Conservation (phyloP, 1,140 invertebrate genomes). For the Zaprionus lachaisei region DNA sequence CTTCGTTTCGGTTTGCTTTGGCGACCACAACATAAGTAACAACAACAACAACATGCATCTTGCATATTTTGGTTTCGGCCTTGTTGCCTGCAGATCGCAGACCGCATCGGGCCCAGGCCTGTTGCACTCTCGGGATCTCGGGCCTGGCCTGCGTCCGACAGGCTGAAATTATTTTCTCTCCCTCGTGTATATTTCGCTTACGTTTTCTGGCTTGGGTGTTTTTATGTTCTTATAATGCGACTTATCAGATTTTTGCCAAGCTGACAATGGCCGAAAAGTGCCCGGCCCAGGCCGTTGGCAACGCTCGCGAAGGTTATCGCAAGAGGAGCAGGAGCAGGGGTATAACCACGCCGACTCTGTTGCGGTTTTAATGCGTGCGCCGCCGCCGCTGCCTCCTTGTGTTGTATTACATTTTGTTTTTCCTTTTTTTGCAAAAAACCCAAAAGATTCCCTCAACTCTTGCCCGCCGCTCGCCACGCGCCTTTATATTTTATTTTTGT, state of each 20-base stretch:
- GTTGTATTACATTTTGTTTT: constrained; percentile 75
- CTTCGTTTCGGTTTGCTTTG: constrained; percentile 56
- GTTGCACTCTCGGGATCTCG: neutral
- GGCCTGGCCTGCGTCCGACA: constrained; percentile 29
- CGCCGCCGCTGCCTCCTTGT: constrained; percentile 39
- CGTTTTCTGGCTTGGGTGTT: constrained; percentile 75
- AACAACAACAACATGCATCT: constrained; percentile 71
- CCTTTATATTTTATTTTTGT: constrained; percentile 61
- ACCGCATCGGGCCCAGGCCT: constrained; percentile 6
- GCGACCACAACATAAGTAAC: constrained; percentile 64
- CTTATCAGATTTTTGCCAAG: constrained; percentile 79
- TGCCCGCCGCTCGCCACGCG: constrained; percentile 61
- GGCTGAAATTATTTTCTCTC: constrained; percentile 76
- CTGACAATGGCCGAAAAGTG: constrained; percentile 81
- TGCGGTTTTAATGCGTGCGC: constrained; percentile 72
- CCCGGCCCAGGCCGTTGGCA: constrained; percentile 56
- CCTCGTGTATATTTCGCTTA: constrained; percentile 72
- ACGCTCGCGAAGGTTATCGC: constrained; percentile 69
- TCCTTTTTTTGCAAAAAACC: constrained; percentile 25
- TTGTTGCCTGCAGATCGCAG: constrained; percentile 54
- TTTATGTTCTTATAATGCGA: constrained; percentile 83
- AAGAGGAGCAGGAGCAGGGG: neutral
- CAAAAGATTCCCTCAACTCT: constrained; percentile 46
- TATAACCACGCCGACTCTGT: constrained; percentile 18
- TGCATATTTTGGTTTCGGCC: constrained; percentile 71